phyloP scores from a whole-genome alignment of 2,113 vertebrate species.

The Platycercus adscitus region DNA sequence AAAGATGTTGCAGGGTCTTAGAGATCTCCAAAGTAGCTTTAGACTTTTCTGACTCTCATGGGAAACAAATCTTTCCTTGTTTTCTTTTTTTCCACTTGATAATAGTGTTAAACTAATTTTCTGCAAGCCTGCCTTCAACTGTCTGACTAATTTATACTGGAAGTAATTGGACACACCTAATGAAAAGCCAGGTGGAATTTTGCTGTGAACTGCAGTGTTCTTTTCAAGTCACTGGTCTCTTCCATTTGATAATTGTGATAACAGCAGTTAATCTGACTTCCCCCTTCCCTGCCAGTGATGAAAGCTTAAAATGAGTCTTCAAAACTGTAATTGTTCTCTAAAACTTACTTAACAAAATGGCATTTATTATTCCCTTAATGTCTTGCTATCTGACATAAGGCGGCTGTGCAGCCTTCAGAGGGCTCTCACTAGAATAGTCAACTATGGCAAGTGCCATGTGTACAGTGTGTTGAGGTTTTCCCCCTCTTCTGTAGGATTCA shows the following conservation, averaged over 20 bases:
- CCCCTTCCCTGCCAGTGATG: neutral
- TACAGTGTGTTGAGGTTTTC: no score
- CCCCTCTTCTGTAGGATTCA: neutral
- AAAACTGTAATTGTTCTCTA: neutral
- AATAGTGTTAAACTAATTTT: neutral
- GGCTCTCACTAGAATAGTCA: neutral
- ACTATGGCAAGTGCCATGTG: neutral
- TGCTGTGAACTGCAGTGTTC: constrained; percentile 33
- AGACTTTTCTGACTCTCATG: neutral
- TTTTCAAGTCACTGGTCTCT: constrained; percentile 4
- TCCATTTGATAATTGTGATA: neutral
- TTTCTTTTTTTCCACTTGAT: neutral
- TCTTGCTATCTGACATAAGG: neutral
- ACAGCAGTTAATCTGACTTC: constrained; percentile 2
- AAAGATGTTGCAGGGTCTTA: neutral
- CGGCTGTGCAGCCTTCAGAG: neutral
- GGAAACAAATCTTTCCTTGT: neutral
- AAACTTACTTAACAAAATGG: neutral
- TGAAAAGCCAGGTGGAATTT: constrained; percentile 25
- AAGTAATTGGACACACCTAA: constrained; percentile 62
- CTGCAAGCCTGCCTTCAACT: constrained; percentile 21
- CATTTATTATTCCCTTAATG: neutral
- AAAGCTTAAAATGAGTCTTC: neutral
- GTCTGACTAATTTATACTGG: constrained; percentile 15
- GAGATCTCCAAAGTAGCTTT: neutral